Conservation (phyloP, 2,888 invertebrate species). For the Cheiracanthium punctorium region DNA sequence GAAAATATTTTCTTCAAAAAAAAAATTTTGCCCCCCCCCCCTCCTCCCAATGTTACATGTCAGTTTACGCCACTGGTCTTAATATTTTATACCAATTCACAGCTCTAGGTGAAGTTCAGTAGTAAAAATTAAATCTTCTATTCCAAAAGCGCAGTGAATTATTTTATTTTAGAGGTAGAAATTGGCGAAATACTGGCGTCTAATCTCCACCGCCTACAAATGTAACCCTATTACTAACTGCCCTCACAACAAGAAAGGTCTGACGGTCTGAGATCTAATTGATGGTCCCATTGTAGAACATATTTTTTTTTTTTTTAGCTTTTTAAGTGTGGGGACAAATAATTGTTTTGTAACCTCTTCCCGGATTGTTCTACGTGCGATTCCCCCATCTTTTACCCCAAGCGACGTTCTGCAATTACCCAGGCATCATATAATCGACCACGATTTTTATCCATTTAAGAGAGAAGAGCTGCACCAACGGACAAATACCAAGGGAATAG, state of each 20-base stretch:
- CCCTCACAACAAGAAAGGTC: constrained; percentile 9
- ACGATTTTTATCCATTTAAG: neutral
- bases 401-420: constrained; percentile 12
- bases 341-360: constrained; percentile 56
- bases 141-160: too few species aligned
- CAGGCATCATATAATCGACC: constrained; percentile 29
- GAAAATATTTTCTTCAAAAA: too few species aligned
- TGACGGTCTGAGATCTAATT: constrained; percentile 28
- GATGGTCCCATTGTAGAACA: constrained; percentile 23
- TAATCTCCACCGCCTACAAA: neutral
- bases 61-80: too few species aligned
- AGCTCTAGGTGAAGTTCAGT: too few species aligned
- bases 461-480: neutral
- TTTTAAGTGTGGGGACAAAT: constrained; percentile 45
- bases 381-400: constrained; percentile 14
- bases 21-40: too few species aligned
- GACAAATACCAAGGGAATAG: neutral
- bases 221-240: constrained; percentile 3
- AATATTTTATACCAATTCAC: too few species aligned
- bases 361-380: constrained; percentile 42
- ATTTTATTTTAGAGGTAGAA: too few species aligned
- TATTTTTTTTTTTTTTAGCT: too few species aligned
- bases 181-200: neutral
- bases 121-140: too few species aligned
- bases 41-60: too few species aligned